Base-by-base conservation (phyloP, 2,888 invertebrate species). In the Ectemnius lituratus region DNA sequence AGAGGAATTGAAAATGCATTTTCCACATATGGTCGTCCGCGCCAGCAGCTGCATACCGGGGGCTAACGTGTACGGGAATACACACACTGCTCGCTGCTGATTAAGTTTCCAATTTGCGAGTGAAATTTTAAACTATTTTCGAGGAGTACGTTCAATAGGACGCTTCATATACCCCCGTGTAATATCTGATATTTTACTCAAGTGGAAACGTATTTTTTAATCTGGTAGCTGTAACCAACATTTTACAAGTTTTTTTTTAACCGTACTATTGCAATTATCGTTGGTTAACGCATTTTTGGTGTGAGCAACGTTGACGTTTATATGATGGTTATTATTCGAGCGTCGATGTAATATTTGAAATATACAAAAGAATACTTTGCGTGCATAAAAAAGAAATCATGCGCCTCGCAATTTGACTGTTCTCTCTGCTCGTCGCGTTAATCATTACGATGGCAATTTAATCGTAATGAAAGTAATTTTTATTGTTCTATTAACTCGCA, bases 401-500 rank as follows among this genome's bases (percentile, higher is more conserved):
- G 61, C 62, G 63, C 47, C 62, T 52, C 45, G 18, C 27, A 23
- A 56, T 57, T 69, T 20, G 27, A 11, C 27, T 18, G 16, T 52
- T 52, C 59, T 47, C 63, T 66, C 62, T 14, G 23, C 45, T 28
- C 28, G 23, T 49, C 0, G 18, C 47, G 66, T 49, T 16, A 13
- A 18, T 14, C 63, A 63, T 49, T 27, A 67, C 49, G 58, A 23
- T 23, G 2, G 3, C 3, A 23, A 23, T 23, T 2, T 3, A 23
- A 2, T 23, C 23, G 70, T 61, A 63, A 75, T 80, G 75, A 76
- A 79, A 78, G 76, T 79, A 82, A 84, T 82, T 83, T 82, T 80
- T 84, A 83, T 83, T 84, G 84, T 80, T 84, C 72, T 76, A 84
- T 84, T 82, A 80, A 65, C 23, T 75, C 59, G 52, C 20, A 47